These are phyloP conservation scores for Rhinichthys osculus DNA, from an alignment of 2,797 vertebrate species.

Conservation along the genomic window DNA sequence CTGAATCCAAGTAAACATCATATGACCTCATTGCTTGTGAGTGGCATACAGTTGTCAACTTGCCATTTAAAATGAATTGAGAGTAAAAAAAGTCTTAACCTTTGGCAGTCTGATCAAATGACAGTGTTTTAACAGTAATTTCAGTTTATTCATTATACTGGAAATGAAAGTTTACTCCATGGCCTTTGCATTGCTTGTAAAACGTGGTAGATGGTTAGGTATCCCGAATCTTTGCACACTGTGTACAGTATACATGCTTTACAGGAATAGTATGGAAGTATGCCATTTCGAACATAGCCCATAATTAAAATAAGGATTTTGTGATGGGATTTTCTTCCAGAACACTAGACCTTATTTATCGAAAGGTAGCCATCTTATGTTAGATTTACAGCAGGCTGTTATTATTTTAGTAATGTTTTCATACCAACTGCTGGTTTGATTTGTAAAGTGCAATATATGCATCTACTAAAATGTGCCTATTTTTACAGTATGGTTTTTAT, in stretches of 20 bases:
- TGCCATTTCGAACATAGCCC: not conserved
- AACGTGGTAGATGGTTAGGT: not conserved
- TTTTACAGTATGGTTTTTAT: conserved; percentile 62
- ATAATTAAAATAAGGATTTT: not conserved
- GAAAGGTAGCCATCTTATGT: not conserved
- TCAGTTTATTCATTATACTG: not conserved
- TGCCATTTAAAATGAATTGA: not conserved
- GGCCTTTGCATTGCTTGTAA: not conserved
- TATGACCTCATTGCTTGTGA: not conserved
- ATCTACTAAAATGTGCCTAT: conserved; percentile 76
- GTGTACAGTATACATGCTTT: not conserved
- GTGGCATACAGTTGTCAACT: not conserved
- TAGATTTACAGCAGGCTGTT: conserved; percentile 9
- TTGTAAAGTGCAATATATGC: conserved; percentile 73
- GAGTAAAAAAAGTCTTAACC: not conserved
- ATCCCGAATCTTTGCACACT: not conserved
- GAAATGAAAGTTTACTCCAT: not conserved
- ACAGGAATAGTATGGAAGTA: not conserved
- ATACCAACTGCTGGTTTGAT: conserved; percentile 21
- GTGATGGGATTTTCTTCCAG: not conserved
- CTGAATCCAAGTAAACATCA: not conserved
- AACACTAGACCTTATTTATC: not conserved
- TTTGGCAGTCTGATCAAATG: not conserved
- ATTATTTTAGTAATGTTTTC: conserved; percentile 20
- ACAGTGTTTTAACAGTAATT: not conserved